Evolutionary conservation across 1,140 invertebrate species (phyloP).

Genomic region (Parapsyche elsis): DNA sequence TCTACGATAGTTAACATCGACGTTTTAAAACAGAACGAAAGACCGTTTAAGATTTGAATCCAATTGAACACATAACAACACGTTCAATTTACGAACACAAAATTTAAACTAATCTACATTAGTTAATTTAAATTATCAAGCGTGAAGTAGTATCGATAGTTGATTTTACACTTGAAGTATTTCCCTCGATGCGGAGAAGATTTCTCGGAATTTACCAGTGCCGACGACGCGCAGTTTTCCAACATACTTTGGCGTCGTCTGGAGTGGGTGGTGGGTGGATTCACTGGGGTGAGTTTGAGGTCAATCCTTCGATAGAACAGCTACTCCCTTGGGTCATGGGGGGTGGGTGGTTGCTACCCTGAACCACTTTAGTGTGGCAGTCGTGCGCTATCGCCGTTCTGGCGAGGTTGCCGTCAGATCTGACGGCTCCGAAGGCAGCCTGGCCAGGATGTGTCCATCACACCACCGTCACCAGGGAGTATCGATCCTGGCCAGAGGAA

Average conservation of each 20-base stretch:
- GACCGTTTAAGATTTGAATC: too few species aligned
- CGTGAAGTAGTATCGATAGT: neutral
- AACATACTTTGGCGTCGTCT: neutral
- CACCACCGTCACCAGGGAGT: neutral
- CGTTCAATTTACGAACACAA: too few species aligned
- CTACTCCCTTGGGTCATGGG: neutral
- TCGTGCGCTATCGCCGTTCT: conserved; percentile 3
- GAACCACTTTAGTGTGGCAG: neutral
- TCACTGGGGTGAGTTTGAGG: neutral
- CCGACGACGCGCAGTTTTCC: neutral
- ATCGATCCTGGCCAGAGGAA: neutral
- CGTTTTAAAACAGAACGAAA: too few species aligned
- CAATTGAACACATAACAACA: too few species aligned
- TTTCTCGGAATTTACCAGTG: neutral
- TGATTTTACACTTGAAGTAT: too few species aligned
- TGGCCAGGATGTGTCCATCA: neutral
- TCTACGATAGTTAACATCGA: neutral
- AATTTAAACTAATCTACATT: too few species aligned
- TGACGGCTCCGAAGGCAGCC: neutral
- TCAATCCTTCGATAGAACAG: neutral
- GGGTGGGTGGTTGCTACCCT: neutral
- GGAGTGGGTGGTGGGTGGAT: neutral
- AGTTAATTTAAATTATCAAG: too few species aligned
- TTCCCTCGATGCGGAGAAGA: neutral
- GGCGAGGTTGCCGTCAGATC: conserved; percentile 27